These are phyloP conservation scores for Ophioninae sp. DNA, from an alignment of 2,888 invertebrate species.

Conservation along the genomic window DNA sequence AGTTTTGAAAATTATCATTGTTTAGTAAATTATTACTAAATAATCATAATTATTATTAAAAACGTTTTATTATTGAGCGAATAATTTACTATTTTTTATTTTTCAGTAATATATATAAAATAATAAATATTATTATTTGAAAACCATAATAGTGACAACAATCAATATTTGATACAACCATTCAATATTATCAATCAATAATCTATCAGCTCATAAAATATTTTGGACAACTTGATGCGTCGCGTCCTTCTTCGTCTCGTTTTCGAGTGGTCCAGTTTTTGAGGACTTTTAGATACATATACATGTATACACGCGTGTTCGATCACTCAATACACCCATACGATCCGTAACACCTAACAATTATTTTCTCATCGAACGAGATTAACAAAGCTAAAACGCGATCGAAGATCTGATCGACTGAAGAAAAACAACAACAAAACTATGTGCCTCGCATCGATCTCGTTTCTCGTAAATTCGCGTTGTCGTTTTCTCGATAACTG, in stretches of 20 bases:
- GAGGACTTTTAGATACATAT: not conserved
- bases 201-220: not conserved
- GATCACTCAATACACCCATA: not conserved
- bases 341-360: constrained; percentile 33
- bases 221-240: not conserved
- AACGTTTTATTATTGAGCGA: too few species aligned
- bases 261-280: not conserved
- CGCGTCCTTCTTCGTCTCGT: not conserved
- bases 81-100: too few species aligned
- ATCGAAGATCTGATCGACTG: constrained; percentile 31
- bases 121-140: too few species aligned
- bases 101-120: too few species aligned
- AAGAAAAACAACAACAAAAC: constrained; percentile 6
- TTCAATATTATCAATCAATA: not conserved
- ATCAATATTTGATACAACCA: not conserved
- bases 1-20: too few species aligned
- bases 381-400: constrained; percentile 53
- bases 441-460: not conserved
- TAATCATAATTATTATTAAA: too few species aligned
- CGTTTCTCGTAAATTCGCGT: not conserved
- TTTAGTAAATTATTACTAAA: too few species aligned
- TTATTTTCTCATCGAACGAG: constrained; percentile 58
- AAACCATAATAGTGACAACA: too few species aligned
- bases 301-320: too few species aligned
- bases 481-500: not conserved